Conservation (phyloP, 2,797 vertebrate species). For the Oryzias sinensis region DNA sequence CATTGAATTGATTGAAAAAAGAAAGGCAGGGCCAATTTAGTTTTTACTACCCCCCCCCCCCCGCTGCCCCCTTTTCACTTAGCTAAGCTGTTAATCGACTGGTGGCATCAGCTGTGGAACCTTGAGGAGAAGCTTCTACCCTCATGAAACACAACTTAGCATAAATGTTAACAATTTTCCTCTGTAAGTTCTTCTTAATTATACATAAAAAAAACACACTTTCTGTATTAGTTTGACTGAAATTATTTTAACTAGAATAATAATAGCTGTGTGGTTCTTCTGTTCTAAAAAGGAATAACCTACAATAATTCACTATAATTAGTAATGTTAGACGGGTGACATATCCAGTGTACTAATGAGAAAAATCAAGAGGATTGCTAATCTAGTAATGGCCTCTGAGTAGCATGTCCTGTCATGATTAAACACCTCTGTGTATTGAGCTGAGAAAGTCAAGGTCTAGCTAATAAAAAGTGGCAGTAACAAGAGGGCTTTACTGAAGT, state of each 20-base stretch:
- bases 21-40: no score
- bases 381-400: slow-evolving; percentile 58
- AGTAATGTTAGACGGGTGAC: slow-evolving; percentile 33
- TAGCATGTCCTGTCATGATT: slow-evolving; percentile 31
- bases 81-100: no score
- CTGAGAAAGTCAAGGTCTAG: slow-evolving; percentile 41
- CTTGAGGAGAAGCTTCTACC: no score
- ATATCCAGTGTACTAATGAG: slow-evolving; percentile 42
- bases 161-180: no score
- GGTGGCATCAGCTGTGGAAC: no score
- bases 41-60: no score
- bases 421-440: slow-evolving; percentile 58
- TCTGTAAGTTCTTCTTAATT: not conserved
- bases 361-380: slow-evolving; percentile 41
- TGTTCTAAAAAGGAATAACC: no score
- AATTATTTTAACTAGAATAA: slow-evolving; percentile 13
- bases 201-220: slow-evolving; percentile 6
- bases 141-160: no score
- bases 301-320: slow-evolving; percentile 19
- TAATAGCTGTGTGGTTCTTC: slow-evolving; percentile 10
- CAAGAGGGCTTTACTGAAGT: slow-evolving; percentile 57
- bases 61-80: no score
- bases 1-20: no score
- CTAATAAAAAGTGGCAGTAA: slow-evolving; percentile 70
- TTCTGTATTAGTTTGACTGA: slow-evolving; percentile 9